phyloP scores from a whole-genome alignment of 2,797 vertebrate species.

The Falco novaeseelandiae region DNA sequence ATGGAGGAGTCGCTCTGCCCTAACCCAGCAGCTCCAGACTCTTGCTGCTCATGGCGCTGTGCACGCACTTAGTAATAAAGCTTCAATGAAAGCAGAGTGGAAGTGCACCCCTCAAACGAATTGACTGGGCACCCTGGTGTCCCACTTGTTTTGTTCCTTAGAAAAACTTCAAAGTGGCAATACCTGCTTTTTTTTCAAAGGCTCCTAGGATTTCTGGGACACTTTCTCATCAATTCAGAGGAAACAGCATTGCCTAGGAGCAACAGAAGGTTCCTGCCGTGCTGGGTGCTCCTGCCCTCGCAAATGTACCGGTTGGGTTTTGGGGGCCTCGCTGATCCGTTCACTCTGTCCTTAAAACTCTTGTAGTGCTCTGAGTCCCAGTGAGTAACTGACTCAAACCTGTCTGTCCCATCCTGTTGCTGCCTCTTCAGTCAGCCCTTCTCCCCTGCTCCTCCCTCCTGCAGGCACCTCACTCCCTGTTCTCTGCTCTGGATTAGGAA shows the following conservation, averaged over 20 bases:
- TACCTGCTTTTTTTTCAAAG: background rate
- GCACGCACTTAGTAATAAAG: background rate
- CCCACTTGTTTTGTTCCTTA: background rate
- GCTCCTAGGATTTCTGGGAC: background rate
- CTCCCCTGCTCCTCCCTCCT: background rate
- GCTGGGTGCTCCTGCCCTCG: background rate
- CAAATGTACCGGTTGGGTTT: background rate
- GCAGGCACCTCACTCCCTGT: rapidly evolving
- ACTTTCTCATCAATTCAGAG: background rate
- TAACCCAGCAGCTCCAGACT: background rate
- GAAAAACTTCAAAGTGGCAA: no score
- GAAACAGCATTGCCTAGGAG: background rate
- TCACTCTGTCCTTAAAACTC: no score
- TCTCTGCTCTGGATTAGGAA: background rate
- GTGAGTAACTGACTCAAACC: background rate
- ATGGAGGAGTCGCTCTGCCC: background rate
- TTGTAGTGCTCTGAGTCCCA: background rate
- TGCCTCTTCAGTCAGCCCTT: background rate
- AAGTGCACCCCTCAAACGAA: background rate
- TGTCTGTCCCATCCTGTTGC: background rate
- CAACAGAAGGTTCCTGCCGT: background rate
- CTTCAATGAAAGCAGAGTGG: background rate
- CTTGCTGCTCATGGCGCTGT: background rate
- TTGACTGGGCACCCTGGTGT: no score
- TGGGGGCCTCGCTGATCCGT: no score